Evolutionary conservation across 2,113 vertebrate genomes (phyloP).

Genomic region (Etheostoma cragini): DNA sequence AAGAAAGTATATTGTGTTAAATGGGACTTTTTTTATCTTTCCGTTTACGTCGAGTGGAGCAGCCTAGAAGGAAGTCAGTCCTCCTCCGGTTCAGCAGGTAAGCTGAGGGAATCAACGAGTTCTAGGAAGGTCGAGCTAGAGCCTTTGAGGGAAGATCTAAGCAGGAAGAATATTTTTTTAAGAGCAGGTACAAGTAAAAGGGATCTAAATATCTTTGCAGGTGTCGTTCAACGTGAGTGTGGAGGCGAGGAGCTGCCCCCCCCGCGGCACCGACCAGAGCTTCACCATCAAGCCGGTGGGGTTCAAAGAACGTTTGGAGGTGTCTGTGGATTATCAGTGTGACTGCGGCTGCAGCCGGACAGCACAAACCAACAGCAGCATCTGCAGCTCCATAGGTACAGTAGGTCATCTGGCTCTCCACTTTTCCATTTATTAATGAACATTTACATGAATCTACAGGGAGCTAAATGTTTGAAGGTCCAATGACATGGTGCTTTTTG

Average conservation of each 20-base stretch:
- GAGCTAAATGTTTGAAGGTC: no score
- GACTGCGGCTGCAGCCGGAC: conserved; percentile 86
- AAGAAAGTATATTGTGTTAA: no score
- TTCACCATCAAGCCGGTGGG: conserved; percentile 95
- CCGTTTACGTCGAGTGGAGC: no score
- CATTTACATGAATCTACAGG: neutral
- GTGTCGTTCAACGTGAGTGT: conserved; percentile 93
- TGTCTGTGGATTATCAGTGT: conserved; percentile 89
- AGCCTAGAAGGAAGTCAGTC: no score
- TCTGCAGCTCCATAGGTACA: conserved; percentile 88
- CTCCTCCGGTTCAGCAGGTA: no score
- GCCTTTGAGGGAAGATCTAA: no score
- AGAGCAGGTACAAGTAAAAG: no score
- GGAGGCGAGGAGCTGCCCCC: conserved; percentile 89
- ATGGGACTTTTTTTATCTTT: no score
- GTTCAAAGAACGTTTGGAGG: conserved; percentile 93
- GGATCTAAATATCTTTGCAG: conserved; percentile 43
- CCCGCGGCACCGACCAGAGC: conserved; percentile 68
- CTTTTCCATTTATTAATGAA: neutral
- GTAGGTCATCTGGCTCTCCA: neutral
- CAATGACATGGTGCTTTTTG: no score
- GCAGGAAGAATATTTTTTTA: neutral
- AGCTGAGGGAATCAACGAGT: no score
- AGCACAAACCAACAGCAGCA: conserved; percentile 81
- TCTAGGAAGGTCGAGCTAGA: no score